These are phyloP conservation scores for Phoebastria nigripes DNA, from an alignment of 2,797 vertebrate genomes.

Conservation along the genomic window DNA sequence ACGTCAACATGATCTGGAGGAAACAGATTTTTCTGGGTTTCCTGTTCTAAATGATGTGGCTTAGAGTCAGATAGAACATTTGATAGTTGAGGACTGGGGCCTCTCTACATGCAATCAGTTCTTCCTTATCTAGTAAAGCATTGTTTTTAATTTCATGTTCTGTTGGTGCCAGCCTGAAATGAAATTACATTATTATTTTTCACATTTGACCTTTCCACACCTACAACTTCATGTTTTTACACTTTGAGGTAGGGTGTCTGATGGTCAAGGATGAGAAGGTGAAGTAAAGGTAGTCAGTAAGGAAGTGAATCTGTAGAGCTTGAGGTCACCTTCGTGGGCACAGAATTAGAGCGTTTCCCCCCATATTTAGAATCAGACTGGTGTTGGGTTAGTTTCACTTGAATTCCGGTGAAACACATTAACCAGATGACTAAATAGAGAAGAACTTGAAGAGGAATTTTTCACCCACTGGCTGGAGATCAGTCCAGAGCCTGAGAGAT, in stretches of 20 bases:
- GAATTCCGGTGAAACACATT: neutral
- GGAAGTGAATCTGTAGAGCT: neutral
- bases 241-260: neutral
- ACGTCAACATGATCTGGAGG: conserved; percentile 11
- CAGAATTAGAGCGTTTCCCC: neutral
- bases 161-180: neutral
- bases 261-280: neutral
- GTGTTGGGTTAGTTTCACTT: neutral
- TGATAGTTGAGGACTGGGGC: neutral
- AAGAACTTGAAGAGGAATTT: neutral
- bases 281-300: neutral
- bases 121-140: neutral
- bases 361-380: neutral
- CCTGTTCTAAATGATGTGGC: conserved; percentile 4
- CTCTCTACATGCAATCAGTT: neutral
- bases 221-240: neutral
- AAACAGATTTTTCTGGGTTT: conserved; percentile 62
- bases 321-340: neutral
- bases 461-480: neutral
- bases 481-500: neutral
- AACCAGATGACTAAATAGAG: neutral
- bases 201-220: neutral
- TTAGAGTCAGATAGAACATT: neutral
- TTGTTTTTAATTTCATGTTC: neutral
- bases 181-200: neutral